These are phyloP conservation scores for Cygnus olor DNA, from an alignment of 2,797 vertebrate species.

Conservation along the genomic window DNA sequence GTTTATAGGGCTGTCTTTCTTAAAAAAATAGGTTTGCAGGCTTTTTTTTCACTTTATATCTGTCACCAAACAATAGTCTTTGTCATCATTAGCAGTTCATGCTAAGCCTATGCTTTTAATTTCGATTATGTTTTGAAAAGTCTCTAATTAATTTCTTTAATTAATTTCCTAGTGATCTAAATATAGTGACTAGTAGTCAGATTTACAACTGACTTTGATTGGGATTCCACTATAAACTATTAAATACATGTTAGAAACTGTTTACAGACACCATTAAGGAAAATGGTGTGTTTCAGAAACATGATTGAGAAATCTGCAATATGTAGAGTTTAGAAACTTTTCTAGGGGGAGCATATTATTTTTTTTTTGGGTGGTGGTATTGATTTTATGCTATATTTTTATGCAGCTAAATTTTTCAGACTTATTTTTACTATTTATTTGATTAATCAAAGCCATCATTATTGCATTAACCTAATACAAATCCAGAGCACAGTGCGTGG, in stretches of 20 bases:
- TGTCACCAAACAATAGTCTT: neutral
- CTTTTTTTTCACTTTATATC: neutral
- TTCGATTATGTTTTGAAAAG: neutral
- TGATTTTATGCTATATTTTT: neutral
- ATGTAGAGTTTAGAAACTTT: neutral
- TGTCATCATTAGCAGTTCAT: neutral
- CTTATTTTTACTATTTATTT: neutral
- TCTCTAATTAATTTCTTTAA: neutral
- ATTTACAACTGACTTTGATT: neutral
- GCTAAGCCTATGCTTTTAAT: neutral
- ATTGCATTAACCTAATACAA: neutral
- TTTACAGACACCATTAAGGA: neutral
- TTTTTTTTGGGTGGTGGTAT: neutral
- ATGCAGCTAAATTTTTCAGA: neutral
- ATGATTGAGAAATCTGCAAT: neutral
- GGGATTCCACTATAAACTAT: neutral
- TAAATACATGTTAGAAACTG: neutral
- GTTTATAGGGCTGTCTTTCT: neutral
- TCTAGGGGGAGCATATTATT: accelerated
- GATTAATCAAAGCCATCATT: neutral
- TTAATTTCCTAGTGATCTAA: neutral
- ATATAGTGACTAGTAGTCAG: neutral
- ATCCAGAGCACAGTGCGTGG: neutral
- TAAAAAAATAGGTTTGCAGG: neutral
- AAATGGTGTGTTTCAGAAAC: neutral